Evolutionary conservation across 2,888 invertebrate genomes (phyloP).

Genomic region (Congeria kusceri): DNA sequence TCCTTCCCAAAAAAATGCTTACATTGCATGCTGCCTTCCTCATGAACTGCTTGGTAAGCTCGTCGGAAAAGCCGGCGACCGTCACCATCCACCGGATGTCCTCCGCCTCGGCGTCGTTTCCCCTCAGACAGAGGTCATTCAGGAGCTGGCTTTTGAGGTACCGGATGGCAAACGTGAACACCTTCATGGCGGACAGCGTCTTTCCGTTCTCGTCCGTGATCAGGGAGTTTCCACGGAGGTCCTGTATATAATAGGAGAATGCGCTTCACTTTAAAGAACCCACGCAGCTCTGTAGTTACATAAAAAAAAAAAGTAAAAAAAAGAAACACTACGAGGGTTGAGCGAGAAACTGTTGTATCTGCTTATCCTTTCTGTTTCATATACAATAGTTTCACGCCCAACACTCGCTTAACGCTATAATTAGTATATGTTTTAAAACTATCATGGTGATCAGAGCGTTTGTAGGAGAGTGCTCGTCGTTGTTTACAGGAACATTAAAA

Average conservation of each 20-base stretch:
- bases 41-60: slow-evolving; percentile 56
- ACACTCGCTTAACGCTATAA: no score
- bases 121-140: slow-evolving; percentile 56
- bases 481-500: no score
- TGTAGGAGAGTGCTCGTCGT: no score
- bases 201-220: slow-evolving; percentile 59
- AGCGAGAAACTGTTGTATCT: no score
- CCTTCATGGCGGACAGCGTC: slow-evolving; percentile 45
- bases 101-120: slow-evolving; percentile 50
- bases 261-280: no score
- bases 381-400: no score
- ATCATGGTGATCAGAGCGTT: no score
- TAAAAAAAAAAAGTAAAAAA: no score
- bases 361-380: no score
- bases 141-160: slow-evolving; percentile 57
- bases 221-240: slow-evolving; percentile 40
- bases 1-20: not conserved
- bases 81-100: slow-evolving; percentile 60
- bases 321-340: no score
- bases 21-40: slow-evolving; percentile 51
- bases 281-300: no score
- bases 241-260: slow-evolving; percentile 24
- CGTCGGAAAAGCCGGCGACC: slow-evolving; percentile 47
- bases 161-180: slow-evolving; percentile 53
- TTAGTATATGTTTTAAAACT: no score